Percentiles rank a stretch among this genome's conserved stretches.
phyloP scores from a whole-genome alignment of 2,797 vertebrate species.

The Poeciliopsis infans region DNA sequence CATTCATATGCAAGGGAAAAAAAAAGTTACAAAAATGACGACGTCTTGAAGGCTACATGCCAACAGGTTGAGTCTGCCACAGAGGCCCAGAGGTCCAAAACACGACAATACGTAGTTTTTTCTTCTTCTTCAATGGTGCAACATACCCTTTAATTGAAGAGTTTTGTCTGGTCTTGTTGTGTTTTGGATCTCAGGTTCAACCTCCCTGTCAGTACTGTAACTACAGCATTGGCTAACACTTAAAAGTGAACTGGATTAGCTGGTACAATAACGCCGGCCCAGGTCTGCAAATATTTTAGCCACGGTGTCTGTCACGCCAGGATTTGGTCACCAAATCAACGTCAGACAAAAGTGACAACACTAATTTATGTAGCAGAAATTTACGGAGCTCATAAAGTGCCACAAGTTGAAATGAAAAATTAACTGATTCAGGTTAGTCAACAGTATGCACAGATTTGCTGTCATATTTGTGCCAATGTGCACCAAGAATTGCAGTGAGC shows the following conservation, averaged over 20 bases:
- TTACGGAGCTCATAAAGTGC: conserved; percentile 4
- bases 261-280: conserved; percentile 60
- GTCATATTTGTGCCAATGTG: neutral
- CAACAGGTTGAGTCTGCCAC: conserved; percentile 68
- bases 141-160: neutral
- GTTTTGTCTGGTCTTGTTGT: conserved; percentile 7
- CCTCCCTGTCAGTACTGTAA: conserved; percentile 38
- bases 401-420: neutral
- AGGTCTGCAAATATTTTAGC: conserved; percentile 69
- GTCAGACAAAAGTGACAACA: conserved; percentile 53
- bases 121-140: too few species aligned
- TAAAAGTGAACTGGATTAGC: conserved; percentile 25
- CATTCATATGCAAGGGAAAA: conserved; percentile 84
- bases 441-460: conserved; percentile 4
- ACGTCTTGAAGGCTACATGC: conserved; percentile 74
- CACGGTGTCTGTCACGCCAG: conserved; percentile 80
- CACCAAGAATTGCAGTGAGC: neutral
- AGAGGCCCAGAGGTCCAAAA: conserved; percentile 19
- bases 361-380: conserved; percentile 30
- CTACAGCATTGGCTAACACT: conserved; percentile 45
- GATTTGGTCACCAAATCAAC: conserved; percentile 79
- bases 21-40: conserved; percentile 80
- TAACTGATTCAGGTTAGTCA: neutral
- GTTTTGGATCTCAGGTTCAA: conserved; percentile 21
- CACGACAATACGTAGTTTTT: conserved; percentile 7